phyloP scores from a whole-genome alignment of 2,797 vertebrate species.

The Pyrocephalus nanus region DNA sequence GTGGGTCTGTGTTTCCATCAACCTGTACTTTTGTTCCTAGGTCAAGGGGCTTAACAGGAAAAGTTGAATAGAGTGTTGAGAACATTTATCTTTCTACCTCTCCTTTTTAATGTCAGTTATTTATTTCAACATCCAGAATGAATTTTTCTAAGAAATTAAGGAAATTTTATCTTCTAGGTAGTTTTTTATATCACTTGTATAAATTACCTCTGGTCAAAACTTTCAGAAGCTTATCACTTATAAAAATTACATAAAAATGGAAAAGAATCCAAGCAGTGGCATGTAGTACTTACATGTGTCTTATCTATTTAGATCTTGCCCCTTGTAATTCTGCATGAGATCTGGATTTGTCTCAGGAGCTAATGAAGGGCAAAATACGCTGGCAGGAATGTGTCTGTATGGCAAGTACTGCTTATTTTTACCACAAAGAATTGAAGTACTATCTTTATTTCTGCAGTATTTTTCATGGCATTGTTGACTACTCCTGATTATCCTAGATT shows the following conservation, averaged over 20 bases:
- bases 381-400: not conserved
- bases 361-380: slow-evolving; percentile 36
- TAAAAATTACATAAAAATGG: not conserved
- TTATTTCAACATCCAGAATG: not conserved
- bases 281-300: not conserved
- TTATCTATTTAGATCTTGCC: not conserved
- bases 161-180: not conserved
- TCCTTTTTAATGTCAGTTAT: not conserved
- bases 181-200: not conserved
- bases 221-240: not conserved
- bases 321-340: not conserved
- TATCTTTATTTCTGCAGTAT: slow-evolving; percentile 19
- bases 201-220: not conserved
- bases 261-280: not conserved
- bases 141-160: not conserved
- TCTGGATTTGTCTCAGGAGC: slow-evolving; percentile 27
- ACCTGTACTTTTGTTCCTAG: not conserved
- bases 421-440: not conserved
- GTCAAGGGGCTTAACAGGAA: not conserved
- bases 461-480: slow-evolving; percentile 17
- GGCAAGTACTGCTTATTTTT: not conserved
- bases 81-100: not conserved
- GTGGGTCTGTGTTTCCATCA: not conserved
- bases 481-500: slow-evolving; percentile 40
- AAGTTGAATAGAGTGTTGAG: not conserved